Percentiles rank a stretch among this genome's conserved stretches.
Conservation (phyloP, 1,140 invertebrate species). For the Marisa cornuarietis region DNA sequence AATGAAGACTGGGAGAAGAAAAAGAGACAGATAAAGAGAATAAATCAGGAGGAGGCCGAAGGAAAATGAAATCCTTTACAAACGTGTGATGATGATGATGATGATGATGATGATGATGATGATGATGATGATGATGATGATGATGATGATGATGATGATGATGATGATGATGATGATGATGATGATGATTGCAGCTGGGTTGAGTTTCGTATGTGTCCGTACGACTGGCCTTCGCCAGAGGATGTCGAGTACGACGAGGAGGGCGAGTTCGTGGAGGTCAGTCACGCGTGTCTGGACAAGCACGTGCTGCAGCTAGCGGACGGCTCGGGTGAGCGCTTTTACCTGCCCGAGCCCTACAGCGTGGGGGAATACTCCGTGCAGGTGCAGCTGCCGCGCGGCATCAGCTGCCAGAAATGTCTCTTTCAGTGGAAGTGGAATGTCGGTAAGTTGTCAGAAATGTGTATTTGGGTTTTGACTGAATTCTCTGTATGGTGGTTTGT, state of each 20-base stretch:
- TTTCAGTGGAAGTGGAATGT: constrained; percentile 57
- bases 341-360: constrained; percentile 27
- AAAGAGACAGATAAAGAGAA: too few species aligned
- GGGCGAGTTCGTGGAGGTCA: constrained; percentile 40
- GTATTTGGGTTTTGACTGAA: too few species aligned
- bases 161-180: too few species aligned
- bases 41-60: too few species aligned
- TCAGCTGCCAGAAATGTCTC: constrained; percentile 54
- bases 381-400: constrained; percentile 37
- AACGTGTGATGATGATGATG: too few species aligned
- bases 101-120: too few species aligned
- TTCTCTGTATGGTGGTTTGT: too few species aligned
- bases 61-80: too few species aligned
- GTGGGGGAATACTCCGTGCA: constrained; percentile 24
- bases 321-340: constrained; percentile 40
- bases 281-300: constrained; percentile 71
- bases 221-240: constrained; percentile 32
- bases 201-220: constrained; percentile 40
- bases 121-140: neutral
- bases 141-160: too few species aligned
- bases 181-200: constrained; percentile 20
- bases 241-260: constrained; percentile 32
- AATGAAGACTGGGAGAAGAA: too few species aligned
- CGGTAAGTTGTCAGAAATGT: constrained; percentile 32
- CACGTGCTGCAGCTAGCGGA: constrained; percentile 67